These are phyloP conservation scores for Augochlora pura DNA, from an alignment of 1,140 invertebrate species.

Conservation along the genomic window DNA sequence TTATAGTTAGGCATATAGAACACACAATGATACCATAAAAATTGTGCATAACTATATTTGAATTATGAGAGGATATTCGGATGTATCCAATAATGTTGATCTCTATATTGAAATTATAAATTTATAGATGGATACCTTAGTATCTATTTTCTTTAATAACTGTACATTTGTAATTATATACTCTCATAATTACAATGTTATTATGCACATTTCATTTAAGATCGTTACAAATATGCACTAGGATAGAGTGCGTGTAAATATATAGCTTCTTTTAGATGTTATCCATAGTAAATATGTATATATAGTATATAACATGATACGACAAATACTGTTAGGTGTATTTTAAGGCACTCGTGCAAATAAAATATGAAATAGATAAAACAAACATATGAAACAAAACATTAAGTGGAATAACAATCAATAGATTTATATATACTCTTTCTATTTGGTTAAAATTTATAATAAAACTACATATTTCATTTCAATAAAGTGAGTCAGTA, in stretches of 20 bases:
- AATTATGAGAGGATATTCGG: slow-evolving; percentile 50
- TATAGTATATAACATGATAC: slow-evolving; percentile 57
- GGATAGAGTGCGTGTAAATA: slow-evolving; percentile 43
- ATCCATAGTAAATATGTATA: slow-evolving; percentile 21
- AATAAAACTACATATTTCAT: slow-evolving; percentile 46
- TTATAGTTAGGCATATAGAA: slow-evolving; percentile 71
- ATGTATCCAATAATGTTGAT: neutral
- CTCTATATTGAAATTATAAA: slow-evolving; percentile 15
- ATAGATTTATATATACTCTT: slow-evolving; percentile 52
- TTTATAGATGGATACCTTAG: slow-evolving; percentile 38
- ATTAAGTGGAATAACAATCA: slow-evolving; percentile 58
- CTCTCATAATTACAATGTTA: slow-evolving; percentile 50
- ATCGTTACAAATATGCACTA: slow-evolving; percentile 51
- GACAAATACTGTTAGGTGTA: slow-evolving; percentile 72
- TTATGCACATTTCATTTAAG: slow-evolving; percentile 54
- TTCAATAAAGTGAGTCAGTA: slow-evolving; percentile 50
- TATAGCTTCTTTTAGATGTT: slow-evolving; percentile 47
- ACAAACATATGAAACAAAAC: slow-evolving; percentile 60
- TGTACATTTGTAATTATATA: slow-evolving; percentile 16
- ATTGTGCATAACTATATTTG: slow-evolving; percentile 53
- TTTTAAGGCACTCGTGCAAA: slow-evolving; percentile 74
- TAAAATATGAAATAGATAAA: slow-evolving; percentile 64
- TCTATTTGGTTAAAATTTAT: slow-evolving; percentile 52
- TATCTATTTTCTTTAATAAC: slow-evolving; percentile 9
- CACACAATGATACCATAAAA: slow-evolving; percentile 61